Conservation (phyloP, 2,888 invertebrate species). For the Drosophila rellima region DNA sequence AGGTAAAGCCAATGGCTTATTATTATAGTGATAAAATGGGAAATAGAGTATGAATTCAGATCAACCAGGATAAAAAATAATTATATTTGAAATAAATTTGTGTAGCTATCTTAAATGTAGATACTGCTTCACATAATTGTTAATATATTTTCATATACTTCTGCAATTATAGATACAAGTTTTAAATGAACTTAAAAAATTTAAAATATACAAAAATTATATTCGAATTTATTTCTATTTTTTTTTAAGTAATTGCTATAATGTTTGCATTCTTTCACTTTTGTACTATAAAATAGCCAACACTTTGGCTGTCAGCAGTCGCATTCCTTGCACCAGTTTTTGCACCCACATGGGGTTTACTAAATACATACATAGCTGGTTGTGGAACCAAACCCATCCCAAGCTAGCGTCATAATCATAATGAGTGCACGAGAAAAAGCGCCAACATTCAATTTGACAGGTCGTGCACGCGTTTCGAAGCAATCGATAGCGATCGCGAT, state of each 20-base stretch:
- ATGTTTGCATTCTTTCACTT: constrained; percentile 19
- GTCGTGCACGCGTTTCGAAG: constrained; percentile 77
- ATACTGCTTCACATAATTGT: too few species aligned
- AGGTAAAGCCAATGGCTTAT: neutral
- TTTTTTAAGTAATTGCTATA: too few species aligned
- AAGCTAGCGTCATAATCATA: constrained; percentile 71
- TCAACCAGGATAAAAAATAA: too few species aligned
- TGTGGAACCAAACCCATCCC: constrained; percentile 1
- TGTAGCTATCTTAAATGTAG: too few species aligned
- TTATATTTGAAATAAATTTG: too few species aligned
- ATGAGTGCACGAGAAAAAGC: constrained; percentile 70
- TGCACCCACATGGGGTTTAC: constrained; percentile 31
- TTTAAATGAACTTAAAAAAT: too few species aligned
- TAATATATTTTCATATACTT: too few species aligned
- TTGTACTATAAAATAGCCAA: constrained; percentile 8
- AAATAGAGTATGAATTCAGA: too few species aligned
- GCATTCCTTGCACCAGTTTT: constrained; percentile 55
- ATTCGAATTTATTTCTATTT: too few species aligned
- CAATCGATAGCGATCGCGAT: constrained; percentile 48
- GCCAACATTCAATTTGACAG: constrained; percentile 69
- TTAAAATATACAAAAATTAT: too few species aligned
- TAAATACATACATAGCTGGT: neutral
- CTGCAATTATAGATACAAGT: too few species aligned
- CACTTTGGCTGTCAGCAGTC: neutral
- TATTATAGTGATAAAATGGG: neutral